phyloP scores from a whole-genome alignment of 2,113 vertebrate species.

The Cyprinus carpio region DNA sequence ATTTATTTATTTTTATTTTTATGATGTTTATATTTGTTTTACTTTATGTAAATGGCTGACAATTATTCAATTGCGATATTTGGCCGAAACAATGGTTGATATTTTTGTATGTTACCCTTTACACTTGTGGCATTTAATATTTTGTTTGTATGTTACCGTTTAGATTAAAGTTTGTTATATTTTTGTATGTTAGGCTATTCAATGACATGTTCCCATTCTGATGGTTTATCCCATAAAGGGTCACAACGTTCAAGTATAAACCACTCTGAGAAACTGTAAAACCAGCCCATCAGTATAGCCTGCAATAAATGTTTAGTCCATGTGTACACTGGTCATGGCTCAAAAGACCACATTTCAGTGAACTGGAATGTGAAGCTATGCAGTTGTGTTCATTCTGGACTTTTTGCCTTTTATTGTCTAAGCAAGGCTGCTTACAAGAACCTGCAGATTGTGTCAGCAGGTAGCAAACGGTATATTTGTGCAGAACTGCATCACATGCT shows the following conservation, averaged over 20 bases:
- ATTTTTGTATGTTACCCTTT: not conserved
- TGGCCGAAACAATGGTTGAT: not conserved
- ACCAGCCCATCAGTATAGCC: not conserved
- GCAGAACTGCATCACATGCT: not conserved
- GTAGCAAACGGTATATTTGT: not conserved
- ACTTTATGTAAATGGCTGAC: too few relatives aligned
- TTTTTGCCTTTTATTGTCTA: slow-evolving; percentile 13
- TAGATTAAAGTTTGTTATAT: too few relatives aligned
- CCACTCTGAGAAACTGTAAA: too few relatives aligned
- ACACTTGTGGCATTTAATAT: not conserved
- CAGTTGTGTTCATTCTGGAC: not conserved
- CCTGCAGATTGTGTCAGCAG: slow-evolving; percentile 5
- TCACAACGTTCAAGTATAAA: too few relatives aligned
- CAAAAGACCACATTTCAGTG: not conserved
- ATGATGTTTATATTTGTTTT: too few relatives aligned
- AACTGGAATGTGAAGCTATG: not conserved
- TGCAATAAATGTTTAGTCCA: not conserved
- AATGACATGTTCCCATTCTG: too few relatives aligned
- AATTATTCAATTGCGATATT: not conserved
- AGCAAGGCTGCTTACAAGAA: not conserved
- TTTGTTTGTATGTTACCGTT: too few relatives aligned
- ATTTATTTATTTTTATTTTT: too few relatives aligned
- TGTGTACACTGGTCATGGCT: not conserved
- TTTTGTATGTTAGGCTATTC: too few relatives aligned
- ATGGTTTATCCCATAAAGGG: too few relatives aligned